Base-by-base conservation (phyloP, 2,797 vertebrate genomes). In the Periparus ater region DNA sequence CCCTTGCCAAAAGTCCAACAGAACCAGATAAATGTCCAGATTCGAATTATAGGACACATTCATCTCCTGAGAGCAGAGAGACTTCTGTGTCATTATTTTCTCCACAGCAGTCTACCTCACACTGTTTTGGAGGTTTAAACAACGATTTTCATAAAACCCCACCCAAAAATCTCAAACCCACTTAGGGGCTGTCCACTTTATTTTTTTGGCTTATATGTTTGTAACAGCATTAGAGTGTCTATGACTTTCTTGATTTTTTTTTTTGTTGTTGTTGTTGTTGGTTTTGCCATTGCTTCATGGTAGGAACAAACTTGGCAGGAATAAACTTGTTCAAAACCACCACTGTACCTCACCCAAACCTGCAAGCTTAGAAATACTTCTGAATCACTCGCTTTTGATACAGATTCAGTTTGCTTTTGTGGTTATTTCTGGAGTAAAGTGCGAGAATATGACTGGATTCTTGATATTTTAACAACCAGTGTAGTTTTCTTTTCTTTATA, bases 401-500 rank as follows among this genome's bases (percentile, higher is more conserved):
- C 10, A 51, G 29, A 32, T 11, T 74, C 25, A 9, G 26, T 66
- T 90, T 62, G 10, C 4, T 85, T 84, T 51, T 84, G 54, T 44
- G 60, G 45, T 70, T 82, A 80, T 85, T 62, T 68, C 80, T 5
- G 10, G 36, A 61, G 29, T 45, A 76, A 74, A 78, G 36, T 45
- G 23, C 44, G 34, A 93, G 26, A 93, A 73, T 66, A 8, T 26
- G 38, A 5, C 29, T 38, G 26, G 11, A 29, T 60, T 63, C 26
- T 70, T 81, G 34, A n/a, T 61, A 32, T 91, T 96, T 96, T 92
- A 73, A 92, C 40, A 85, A 61, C 17, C n/a, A 74, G 6, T 29
- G 34, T 22, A 32, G 22, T 40, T 70, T 84, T 78, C 82, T 81
- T 8, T 48, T 92, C 65, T 81, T 68, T 76, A 74, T 70, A 89